Evolutionary conservation across 2,888 invertebrate species (phyloP).

Genomic region (Polymixis lichenea): DNA sequence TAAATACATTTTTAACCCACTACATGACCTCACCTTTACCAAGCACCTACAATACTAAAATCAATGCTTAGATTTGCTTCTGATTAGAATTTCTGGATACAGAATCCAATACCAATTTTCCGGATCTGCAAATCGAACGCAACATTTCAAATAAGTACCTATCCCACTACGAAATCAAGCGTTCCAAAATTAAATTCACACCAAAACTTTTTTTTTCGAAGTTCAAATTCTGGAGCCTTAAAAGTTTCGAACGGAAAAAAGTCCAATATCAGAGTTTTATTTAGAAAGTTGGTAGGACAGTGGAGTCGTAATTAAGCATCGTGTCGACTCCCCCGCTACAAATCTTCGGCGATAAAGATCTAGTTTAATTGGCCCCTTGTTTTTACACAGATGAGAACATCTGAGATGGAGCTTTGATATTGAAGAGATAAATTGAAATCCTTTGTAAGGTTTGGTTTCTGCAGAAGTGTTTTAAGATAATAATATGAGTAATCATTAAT

Average conservation of each 20-base stretch:
- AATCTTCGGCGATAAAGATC: conserved; percentile 67
- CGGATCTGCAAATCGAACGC: conserved; percentile 6
- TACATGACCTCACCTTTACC: not conserved
- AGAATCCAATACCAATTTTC: conserved; percentile 32
- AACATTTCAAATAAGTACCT: conserved; percentile 17
- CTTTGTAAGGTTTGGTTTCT: not conserved
- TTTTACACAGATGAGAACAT: conserved; percentile 66
- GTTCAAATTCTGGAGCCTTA: conserved; percentile 25
- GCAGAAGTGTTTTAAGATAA: not conserved
- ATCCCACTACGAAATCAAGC: conserved; percentile 16
- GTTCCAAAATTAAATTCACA: conserved; percentile 36
- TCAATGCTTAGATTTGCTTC: not conserved
- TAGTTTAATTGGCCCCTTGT: conserved; percentile 69
- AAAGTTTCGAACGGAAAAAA: conserved; percentile 43
- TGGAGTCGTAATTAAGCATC: conserved; percentile 60
- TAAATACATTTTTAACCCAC: too few relatives aligned
- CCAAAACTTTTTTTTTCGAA: conserved; percentile 16
- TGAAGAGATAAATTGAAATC: conserved; percentile 30
- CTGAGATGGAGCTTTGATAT: conserved; percentile 38
- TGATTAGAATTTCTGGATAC: conserved; percentile 6
- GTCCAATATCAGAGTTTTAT: conserved; percentile 59
- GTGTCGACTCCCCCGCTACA: conserved; percentile 60
- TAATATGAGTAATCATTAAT: not conserved
- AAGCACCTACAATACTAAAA: conserved; percentile 12
- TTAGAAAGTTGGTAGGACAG: conserved; percentile 54